phyloP scores from a whole-genome alignment of 2,113 vertebrate species.

The Craseonycteris thonglongyai region DNA sequence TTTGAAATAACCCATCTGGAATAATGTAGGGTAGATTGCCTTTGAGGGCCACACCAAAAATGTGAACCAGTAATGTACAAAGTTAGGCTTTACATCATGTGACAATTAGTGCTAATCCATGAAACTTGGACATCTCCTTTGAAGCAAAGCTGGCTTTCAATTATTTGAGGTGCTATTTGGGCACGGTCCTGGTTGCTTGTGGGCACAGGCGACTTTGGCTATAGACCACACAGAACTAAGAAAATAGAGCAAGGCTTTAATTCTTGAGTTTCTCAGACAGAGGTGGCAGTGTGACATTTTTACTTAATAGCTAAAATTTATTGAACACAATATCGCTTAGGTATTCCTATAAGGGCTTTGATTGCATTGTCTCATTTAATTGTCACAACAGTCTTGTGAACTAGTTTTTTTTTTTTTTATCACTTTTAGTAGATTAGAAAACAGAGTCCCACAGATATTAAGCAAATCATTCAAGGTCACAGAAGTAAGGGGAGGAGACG shows the following conservation, averaged over 20 bases:
- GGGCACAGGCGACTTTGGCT: slow-evolving; percentile 35
- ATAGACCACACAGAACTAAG: not conserved
- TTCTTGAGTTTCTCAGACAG: not conserved
- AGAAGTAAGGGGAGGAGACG: not conserved
- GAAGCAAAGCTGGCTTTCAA: slow-evolving; percentile 37
- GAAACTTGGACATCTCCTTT: slow-evolving; percentile 49
- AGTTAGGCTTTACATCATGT: slow-evolving; percentile 45
- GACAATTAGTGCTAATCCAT: slow-evolving; percentile 56
- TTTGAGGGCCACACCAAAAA: slow-evolving; percentile 34
- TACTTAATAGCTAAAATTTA: not conserved
- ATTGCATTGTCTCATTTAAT: not conserved
- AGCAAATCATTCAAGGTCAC: not conserved
- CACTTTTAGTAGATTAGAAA: not conserved
- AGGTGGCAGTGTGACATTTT: not conserved
- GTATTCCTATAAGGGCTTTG: not conserved
- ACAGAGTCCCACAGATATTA: not conserved
- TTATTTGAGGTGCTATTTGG: slow-evolving; percentile 37
- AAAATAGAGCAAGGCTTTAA: not conserved
- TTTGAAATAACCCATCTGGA: slow-evolving; percentile 39
- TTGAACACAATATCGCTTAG: not conserved
- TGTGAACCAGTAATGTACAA: slow-evolving; percentile 15
- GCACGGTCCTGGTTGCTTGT: slow-evolving; percentile 24
- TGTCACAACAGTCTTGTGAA: not conserved
- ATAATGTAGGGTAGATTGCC: slow-evolving; percentile 18
- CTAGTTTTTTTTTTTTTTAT: not conserved